Evolutionary conservation across 2,888 invertebrate genomes (phyloP).

Genomic region (Xestia ashworthii): DNA sequence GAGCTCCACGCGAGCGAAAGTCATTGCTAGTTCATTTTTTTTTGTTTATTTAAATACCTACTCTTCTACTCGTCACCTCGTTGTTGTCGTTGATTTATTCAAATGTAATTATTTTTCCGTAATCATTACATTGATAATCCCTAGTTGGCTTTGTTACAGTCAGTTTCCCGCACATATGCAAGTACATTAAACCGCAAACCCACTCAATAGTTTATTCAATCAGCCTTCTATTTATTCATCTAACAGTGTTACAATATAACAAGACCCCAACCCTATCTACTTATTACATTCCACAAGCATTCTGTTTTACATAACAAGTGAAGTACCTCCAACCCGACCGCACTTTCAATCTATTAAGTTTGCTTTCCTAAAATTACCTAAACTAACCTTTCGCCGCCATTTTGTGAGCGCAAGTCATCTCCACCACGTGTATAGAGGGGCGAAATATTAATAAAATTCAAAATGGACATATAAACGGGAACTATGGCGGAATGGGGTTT

Average conservation of each 20-base stretch:
- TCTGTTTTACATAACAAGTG: constrained; percentile 20
- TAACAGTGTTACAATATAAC: not conserved
- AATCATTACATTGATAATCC: not conserved
- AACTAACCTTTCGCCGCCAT: constrained; percentile 37
- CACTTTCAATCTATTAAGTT: constrained; percentile 51
- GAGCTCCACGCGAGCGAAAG: not conserved
- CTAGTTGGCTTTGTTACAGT: not conserved
- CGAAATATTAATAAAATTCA: constrained; percentile 72
- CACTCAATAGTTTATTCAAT: not conserved
- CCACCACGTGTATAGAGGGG: constrained; percentile 26
- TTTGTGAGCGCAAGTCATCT: constrained; percentile 44
- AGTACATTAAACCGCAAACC: not conserved
- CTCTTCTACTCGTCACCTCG: not conserved
- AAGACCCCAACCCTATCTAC: not conserved
- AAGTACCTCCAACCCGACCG: constrained; percentile 5
- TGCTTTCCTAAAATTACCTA: constrained; percentile 33
- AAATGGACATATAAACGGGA: constrained; percentile 67
- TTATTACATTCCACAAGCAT: constrained; percentile 14
- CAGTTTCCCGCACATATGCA: not conserved
- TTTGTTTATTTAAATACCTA: not conserved
- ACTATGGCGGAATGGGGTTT: constrained; percentile 67
- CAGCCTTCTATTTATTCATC: constrained; percentile 9
- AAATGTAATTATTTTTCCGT: not conserved
- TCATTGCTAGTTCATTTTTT: not conserved
- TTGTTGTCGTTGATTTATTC: not conserved